Percentiles rank a stretch among this genome's conserved stretches.
These are phyloP conservation scores for Gallinago stenura DNA, from an alignment of 2,797 vertebrate species.

Conservation along the genomic window DNA sequence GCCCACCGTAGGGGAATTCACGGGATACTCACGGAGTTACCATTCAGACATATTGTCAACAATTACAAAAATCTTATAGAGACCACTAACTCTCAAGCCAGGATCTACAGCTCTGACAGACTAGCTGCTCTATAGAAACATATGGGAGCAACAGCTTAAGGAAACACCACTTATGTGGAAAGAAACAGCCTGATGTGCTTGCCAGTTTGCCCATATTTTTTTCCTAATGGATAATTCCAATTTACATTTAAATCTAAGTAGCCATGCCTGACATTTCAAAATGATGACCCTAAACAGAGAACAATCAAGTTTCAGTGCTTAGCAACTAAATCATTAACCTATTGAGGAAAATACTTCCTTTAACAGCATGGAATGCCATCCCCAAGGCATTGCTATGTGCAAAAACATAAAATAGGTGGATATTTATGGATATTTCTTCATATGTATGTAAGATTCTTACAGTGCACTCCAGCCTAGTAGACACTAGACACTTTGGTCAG, in stretches of 20 bases:
- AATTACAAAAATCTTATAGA: background rate
- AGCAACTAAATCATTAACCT: conserved; percentile 64
- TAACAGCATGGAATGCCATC: background rate
- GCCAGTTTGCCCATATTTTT: background rate
- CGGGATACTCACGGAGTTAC: background rate
- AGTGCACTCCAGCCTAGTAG: background rate
- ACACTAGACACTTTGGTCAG: background rate
- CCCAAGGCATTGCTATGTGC: background rate
- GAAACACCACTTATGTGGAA: background rate
- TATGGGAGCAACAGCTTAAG: background rate
- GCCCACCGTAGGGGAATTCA: background rate
- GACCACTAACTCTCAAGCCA: background rate
- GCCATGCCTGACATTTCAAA: background rate
- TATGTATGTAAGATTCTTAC: background rate
- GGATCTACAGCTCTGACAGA: background rate
- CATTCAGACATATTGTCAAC: background rate
- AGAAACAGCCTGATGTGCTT: background rate
- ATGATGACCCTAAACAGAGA: background rate
- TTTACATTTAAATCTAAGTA: background rate
- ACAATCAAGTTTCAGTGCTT: conserved; percentile 21
- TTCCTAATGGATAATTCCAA: background rate
- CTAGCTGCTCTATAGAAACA: background rate
- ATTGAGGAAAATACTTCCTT: conserved; percentile 15
- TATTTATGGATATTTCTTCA: background rate
- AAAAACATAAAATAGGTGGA: background rate